phyloP scores from a whole-genome alignment of 2,888 invertebrate genomes.

The Caenorhabditis afra region DNA sequence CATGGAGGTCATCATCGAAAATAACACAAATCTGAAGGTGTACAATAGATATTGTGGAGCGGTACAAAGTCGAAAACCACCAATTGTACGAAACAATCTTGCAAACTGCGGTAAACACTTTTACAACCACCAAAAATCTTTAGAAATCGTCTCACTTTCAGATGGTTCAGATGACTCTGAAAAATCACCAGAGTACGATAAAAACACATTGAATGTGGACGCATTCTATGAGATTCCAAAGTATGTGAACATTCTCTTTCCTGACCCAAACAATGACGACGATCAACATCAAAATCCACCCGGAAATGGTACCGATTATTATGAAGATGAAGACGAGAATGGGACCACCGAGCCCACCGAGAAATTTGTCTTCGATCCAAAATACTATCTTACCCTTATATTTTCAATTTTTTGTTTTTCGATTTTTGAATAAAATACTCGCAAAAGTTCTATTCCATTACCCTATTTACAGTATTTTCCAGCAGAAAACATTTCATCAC shows the following conservation, averaged over 20 bases:
- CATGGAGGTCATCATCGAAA: not conserved
- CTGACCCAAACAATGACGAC: not conserved
- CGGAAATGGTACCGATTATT: not conserved
- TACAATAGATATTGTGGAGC: not conserved
- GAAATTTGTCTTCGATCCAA: too few relatives aligned
- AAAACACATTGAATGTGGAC: not conserved
- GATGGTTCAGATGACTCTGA: not conserved
- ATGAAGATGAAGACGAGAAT: too few relatives aligned
- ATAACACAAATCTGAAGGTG: slow-evolving; percentile 6
- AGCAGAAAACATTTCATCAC: too few relatives aligned
- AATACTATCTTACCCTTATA: too few relatives aligned
- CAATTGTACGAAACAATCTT: slow-evolving; percentile 6
- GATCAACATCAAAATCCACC: not conserved
- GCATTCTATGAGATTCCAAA: not conserved
- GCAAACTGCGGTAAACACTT: slow-evolving; percentile 4
- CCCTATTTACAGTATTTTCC: too few relatives aligned
- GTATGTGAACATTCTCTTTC: not conserved
- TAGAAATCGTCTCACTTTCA: too few relatives aligned
- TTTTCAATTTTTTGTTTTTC: too few relatives aligned
- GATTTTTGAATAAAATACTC: too few relatives aligned
- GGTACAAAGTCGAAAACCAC: not conserved
- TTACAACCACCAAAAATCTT: too few relatives aligned
- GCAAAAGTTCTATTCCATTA: too few relatives aligned
- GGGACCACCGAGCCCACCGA: too few relatives aligned
- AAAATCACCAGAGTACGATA: not conserved